A percentile compares a stretch with the other conserved stretches of the same genome.
phyloP scores from a whole-genome alignment of 2,113 vertebrate species.

The Amazona guildingii region DNA sequence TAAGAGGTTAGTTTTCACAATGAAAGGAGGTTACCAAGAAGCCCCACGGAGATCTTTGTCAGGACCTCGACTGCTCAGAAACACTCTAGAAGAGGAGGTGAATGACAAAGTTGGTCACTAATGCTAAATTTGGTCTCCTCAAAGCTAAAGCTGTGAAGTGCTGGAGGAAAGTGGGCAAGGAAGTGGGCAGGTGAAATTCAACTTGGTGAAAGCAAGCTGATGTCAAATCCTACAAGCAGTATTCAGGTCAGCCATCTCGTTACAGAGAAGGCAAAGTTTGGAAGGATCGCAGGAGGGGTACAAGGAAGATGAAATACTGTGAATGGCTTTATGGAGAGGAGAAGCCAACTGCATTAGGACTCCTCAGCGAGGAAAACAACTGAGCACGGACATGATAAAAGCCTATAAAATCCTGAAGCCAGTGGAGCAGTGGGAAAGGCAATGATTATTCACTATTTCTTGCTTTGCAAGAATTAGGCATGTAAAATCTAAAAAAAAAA shows the following conservation, averaged over 20 bases:
- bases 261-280: background rate
- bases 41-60: background rate
- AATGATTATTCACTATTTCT: background rate
- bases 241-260: constrained; percentile 1
- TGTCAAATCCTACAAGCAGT: background rate
- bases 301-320: background rate
- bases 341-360: background rate
- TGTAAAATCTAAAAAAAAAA: background rate
- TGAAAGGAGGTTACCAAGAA: constrained; percentile 32
- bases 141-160: constrained; percentile 28
- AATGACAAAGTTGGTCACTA: constrained; percentile 45
- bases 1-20: background rate
- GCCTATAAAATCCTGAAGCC: background rate
- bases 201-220: background rate
- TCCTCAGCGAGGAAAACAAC: background rate
- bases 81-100: background rate
- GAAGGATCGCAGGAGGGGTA: background rate
- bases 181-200: constrained; percentile 58
- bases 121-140: constrained; percentile 18
- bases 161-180: constrained; percentile 6
- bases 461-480: background rate
- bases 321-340: background rate
- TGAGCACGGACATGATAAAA: background rate
- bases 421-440: background rate
- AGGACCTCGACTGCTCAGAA: background rate